Evolutionary conservation across 2,113 vertebrate species (phyloP), one percentile per base, ranked within the genome.

Genomic region (Oryzias celebensis): DNA sequence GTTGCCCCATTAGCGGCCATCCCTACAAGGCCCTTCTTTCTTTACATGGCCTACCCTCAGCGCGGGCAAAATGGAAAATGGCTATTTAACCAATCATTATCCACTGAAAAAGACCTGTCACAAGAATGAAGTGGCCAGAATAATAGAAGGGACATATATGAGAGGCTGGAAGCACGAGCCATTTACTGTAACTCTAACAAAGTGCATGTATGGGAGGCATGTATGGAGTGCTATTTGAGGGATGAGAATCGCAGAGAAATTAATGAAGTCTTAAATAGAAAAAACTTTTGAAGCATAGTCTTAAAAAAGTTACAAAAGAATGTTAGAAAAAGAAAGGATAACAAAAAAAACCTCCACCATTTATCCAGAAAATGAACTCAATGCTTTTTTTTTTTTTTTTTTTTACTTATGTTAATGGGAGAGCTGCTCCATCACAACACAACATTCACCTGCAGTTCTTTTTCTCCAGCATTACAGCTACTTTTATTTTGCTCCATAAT

Each of bases 81-180:
- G 92, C 94, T 91, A 90, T 89, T 90, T 90, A 90, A 89, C 71
- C 88, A 92, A 90, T 92, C 92, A 95, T 95, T 91, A 93, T 87
- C 66, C 87, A 91, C 95, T 93, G 96, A 94, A 96, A 97, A 95
- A 94, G 94, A 95, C 93, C 94, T 95, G 94, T 94, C 94, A 95
- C 90, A 89, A 90, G 91, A 92, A 88, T 92, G 91, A 92, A 91
- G 86, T 77, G 86, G 87, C 85, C 78, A 76, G 60, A 61, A 75
- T 76, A 79, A 79, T 75, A 77, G 65, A 69, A 31, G 62, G 43
- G 67, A 49, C 41, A 43, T 47, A 52, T 48, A 55, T 62, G 77
- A 78, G 36, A 72, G 84, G 87, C 75, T 85, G 88, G 90, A 86
- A 91, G 90, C 36, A 36, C 90, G 91, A 95, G 90, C 90, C 92